phyloP scores from a whole-genome alignment of 2,888 invertebrate genomes.

The Perizoma flavofasciatum region DNA sequence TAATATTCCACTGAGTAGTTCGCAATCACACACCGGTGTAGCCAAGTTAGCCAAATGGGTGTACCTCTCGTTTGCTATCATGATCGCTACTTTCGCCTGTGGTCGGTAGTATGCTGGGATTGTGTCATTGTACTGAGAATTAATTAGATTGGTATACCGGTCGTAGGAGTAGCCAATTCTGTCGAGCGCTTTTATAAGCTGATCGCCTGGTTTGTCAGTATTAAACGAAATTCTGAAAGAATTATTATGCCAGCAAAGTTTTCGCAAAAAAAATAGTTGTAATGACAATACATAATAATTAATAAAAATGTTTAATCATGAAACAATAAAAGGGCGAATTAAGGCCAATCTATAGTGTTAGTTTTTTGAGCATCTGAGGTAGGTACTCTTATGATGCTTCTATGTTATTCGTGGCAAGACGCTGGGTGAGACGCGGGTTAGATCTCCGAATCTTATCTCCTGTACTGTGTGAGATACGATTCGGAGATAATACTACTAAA shows the following conservation, averaged over 20 bases:
- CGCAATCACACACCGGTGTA: slow-evolving; percentile 74
- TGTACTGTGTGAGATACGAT: too few species aligned
- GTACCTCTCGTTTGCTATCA: slow-evolving; percentile 75
- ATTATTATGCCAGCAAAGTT: neutral
- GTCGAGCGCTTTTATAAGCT: slow-evolving; percentile 64
- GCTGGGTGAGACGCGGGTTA: too few species aligned
- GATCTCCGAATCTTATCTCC: too few species aligned
- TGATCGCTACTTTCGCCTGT: slow-evolving; percentile 69
- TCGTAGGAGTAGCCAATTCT: slow-evolving; percentile 56
- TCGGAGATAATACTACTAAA: too few species aligned
- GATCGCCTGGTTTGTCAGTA: slow-evolving; percentile 62
- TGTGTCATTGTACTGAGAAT: slow-evolving; percentile 44
- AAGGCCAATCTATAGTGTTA: too few species aligned
- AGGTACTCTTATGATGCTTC: too few species aligned
- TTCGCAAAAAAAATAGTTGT: too few species aligned
- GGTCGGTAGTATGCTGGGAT: slow-evolving; percentile 65
- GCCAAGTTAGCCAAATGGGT: slow-evolving; percentile 64
- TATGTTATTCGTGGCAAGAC: too few species aligned
- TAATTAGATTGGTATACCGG: slow-evolving; percentile 53
- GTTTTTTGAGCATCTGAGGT: too few species aligned
- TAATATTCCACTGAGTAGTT: slow-evolving; percentile 60
- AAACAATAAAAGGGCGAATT: too few species aligned
- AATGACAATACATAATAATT: too few species aligned
- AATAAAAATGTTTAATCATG: too few species aligned
- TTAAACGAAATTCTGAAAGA: slow-evolving; percentile 55